These are phyloP conservation scores for Stigmatopora nigra DNA, from an alignment of 2,113 vertebrate genomes.

Conservation along the genomic window DNA sequence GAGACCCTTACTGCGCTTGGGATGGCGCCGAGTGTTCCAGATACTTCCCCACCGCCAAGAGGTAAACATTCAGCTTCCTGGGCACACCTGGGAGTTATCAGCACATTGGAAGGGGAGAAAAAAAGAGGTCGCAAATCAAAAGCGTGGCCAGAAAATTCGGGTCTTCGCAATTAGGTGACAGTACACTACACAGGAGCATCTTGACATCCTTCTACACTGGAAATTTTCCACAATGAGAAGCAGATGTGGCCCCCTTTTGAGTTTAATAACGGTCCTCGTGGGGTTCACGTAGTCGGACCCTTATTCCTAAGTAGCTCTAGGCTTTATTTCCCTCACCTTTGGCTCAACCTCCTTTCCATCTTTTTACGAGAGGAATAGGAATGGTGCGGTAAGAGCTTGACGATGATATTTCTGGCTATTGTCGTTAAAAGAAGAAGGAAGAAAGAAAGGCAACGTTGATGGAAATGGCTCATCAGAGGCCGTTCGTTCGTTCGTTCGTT, in stretches of 20 bases:
- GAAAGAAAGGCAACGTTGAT: slow-evolving; percentile 29
- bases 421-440: slow-evolving; percentile 3
- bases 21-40: slow-evolving; percentile 91
- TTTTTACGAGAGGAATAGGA: slow-evolving; percentile 31
- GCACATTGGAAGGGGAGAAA: not conserved
- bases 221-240: not conserved
- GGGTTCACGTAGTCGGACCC: not conserved
- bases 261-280: not conserved
- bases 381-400: slow-evolving; percentile 14
- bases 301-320: not conserved
- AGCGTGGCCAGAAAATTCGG: not conserved
- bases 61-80: slow-evolving; percentile 61
- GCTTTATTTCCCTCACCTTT: slow-evolving; percentile 24
- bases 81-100: not conserved
- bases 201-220: not conserved
- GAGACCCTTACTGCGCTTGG: slow-evolving; percentile 97
- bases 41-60: slow-evolving; percentile 95
- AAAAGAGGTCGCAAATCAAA: not conserved
- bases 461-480: slow-evolving; percentile 33
- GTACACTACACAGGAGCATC: slow-evolving; percentile 1
- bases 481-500: slow-evolving; percentile 9
- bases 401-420: slow-evolving; percentile 3
- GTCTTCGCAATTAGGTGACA: not conserved
- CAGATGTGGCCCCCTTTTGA: not conserved
- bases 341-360: slow-evolving; percentile 25